These are phyloP conservation scores for Onychomys leucogaster DNA, from an alignment of 2,797 vertebrate species.

Conservation along the genomic window DNA sequence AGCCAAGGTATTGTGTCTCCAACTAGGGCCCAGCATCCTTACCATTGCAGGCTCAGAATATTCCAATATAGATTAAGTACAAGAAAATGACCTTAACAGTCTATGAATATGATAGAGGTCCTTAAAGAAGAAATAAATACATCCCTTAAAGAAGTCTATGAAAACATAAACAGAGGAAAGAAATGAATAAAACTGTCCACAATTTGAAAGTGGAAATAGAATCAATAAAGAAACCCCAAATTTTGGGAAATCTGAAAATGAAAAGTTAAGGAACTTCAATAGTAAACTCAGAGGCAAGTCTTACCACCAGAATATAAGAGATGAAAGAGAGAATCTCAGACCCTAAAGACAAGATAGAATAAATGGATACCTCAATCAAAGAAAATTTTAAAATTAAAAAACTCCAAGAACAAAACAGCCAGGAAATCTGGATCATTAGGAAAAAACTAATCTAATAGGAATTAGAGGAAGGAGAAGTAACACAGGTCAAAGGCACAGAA, in stretches of 20 bases:
- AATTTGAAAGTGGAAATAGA: not conserved
- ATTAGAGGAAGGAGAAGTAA: too few species aligned
- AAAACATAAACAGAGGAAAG: not conserved
- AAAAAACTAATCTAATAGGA: too few species aligned
- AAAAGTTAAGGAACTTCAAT: not conserved
- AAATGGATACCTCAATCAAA: not conserved
- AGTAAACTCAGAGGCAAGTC: not conserved
- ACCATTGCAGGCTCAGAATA: not conserved
- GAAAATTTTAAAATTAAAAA: not conserved
- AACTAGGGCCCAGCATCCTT: not conserved
- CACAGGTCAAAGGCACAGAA: too few species aligned
- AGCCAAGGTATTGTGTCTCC: not conserved
- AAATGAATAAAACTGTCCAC: not conserved
- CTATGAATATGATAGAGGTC: not conserved
- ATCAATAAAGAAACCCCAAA: not conserved
- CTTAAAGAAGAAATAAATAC: not conserved
- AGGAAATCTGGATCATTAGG: too few species aligned
- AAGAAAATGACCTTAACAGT: not conserved
- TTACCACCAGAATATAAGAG: not conserved
- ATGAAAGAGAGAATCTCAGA: not conserved
- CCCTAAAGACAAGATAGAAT: not conserved
- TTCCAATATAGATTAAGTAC: not conserved
- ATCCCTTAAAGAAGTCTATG: not conserved
- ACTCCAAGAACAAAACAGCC: too few species aligned
- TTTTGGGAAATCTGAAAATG: not conserved